Evolutionary conservation across 30 jellyfish, hydroid and myxozoan genomes (phyloP).

Genomic region (Aurelia aurita): DNA sequence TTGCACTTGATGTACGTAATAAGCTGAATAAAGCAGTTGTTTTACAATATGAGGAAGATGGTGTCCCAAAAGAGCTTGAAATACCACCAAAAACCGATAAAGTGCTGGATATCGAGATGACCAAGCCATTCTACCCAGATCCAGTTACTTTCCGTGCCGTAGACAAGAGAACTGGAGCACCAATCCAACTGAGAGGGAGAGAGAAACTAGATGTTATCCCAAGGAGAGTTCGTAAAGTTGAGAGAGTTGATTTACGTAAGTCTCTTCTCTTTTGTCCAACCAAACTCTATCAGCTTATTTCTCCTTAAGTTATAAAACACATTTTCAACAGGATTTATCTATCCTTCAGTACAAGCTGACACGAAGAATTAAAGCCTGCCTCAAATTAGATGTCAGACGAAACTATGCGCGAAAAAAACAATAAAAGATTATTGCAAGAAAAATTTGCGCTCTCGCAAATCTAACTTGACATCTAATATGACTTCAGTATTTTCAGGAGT

Average conservation of each 20-base stretch:
- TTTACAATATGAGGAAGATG: slow-evolving; percentile 27
- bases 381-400: too few species aligned
- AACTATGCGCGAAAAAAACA: too few species aligned
- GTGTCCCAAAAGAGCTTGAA: slow-evolving; percentile 17
- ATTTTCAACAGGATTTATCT: too few species aligned
- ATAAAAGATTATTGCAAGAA: too few species aligned
- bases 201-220: slow-evolving; percentile 32
- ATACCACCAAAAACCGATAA: slow-evolving; percentile 11
- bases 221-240: slow-evolving; percentile 1
- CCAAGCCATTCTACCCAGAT: slow-evolving; percentile 50
- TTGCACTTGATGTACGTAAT: slow-evolving; percentile 21
- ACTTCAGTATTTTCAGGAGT: too few species aligned
- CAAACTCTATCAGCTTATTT: too few species aligned
- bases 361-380: too few species aligned
- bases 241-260: slow-evolving; percentile 32
- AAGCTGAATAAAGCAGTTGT: slow-evolving; percentile 18
- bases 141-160: slow-evolving; percentile 41
- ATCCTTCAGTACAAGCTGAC: too few species aligned
- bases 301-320: too few species aligned
- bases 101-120: neutral
- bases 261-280: neutral
- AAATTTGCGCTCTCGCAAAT: too few species aligned
- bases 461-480: too few species aligned
- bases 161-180: slow-evolving; percentile 5
- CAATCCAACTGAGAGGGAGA: slow-evolving; percentile 50